Conservation (phyloP, 2,113 vertebrate genomes). For the Paradoxurus hermaphroditus region DNA sequence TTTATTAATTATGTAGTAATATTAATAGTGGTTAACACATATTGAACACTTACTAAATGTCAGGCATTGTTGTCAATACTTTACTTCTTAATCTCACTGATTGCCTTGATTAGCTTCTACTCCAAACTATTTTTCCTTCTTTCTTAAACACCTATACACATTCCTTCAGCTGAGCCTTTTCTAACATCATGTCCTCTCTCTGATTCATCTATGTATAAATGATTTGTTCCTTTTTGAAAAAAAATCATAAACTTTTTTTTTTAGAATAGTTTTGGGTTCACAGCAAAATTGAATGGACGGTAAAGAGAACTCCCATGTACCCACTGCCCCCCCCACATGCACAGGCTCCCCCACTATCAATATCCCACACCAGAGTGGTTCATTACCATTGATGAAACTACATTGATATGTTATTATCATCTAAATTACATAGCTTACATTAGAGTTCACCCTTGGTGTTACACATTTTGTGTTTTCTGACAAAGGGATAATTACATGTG, state of each 20-base stretch:
- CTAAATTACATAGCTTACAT: not conserved
- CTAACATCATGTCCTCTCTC: not conserved
- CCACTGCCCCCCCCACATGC: not conserved
- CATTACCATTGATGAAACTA: not conserved
- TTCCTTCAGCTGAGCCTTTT: not conserved
- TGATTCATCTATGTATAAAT: not conserved
- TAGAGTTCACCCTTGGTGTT: not conserved
- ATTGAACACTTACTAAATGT: not conserved
- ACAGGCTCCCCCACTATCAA: not conserved
- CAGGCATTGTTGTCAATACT: not conserved
- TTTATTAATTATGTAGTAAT: not conserved
- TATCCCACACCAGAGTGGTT: not conserved
- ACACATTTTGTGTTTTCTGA: not conserved
- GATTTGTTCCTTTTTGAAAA: not conserved
- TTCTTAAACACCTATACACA: not conserved
- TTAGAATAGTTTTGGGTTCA: not conserved
- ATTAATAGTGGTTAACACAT: not conserved
- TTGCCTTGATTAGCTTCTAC: not conserved
- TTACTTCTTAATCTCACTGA: not conserved
- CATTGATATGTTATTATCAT: not conserved
- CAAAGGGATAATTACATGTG: not conserved
- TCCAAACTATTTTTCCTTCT: not conserved
- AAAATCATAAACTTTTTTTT: not conserved
- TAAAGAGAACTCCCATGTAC: not conserved
- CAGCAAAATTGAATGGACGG: not conserved